phyloP scores from a whole-genome alignment of 2,888 invertebrate genomes.

The Eristalis intricaria region DNA sequence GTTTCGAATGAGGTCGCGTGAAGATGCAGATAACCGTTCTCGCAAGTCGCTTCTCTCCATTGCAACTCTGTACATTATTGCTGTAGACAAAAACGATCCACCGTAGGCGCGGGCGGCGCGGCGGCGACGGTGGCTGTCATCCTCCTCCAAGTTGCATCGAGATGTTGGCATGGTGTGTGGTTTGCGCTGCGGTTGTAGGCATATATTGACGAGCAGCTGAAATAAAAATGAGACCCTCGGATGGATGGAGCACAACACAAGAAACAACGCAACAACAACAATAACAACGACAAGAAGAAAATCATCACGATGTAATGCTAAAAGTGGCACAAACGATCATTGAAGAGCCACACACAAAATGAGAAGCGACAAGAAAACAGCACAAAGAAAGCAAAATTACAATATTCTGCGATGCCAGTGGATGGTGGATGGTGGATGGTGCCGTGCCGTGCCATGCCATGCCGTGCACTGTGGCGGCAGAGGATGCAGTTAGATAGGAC shows the following conservation, averaged over 20 bases:
- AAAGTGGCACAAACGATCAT: slow-evolving; percentile 49
- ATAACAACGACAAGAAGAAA: too few relatives aligned
- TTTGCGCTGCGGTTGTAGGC: slow-evolving; percentile 2
- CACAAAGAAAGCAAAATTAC: not conserved
- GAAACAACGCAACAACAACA: slow-evolving; percentile 8
- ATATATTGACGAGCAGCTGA: slow-evolving; percentile 27
- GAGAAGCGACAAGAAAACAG: not conserved
- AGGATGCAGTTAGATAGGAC: not conserved
- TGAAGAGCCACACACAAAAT: slow-evolving; percentile 19
- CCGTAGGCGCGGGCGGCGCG: too few relatives aligned
- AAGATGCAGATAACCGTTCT: slow-evolving; percentile 40
- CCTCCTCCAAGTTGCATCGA: not conserved
- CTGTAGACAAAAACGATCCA: not conserved
- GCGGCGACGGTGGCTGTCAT: not conserved
- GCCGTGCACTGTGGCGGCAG: not conserved
- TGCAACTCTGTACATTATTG: not conserved
- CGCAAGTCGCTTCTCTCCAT: not conserved
- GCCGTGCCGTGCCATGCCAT: too few relatives aligned
- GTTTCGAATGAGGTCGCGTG: slow-evolving; percentile 38
- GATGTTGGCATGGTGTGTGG: not conserved
- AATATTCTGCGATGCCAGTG: not conserved
- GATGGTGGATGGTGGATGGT: too few relatives aligned
- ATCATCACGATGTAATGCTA: slow-evolving; percentile 29
- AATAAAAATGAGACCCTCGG: too few relatives aligned
- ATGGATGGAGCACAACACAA: not conserved